Evolutionary conservation across 2,888 invertebrate genomes (phyloP).

Genomic region (Folsomia candida): DNA sequence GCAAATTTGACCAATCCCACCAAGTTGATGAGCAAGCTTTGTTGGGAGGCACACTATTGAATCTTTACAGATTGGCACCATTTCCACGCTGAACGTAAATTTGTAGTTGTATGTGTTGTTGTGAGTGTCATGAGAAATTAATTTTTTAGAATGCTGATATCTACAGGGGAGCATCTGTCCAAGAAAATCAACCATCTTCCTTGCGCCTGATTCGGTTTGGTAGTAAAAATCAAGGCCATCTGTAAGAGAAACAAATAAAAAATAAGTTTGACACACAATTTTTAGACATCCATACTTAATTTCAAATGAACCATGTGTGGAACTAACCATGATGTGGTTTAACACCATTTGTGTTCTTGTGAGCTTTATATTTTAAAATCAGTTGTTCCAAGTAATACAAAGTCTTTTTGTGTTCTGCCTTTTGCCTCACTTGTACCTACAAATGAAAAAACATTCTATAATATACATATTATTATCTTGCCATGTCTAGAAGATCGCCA

Average conservation of each 20-base stretch:
- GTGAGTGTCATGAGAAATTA: constrained; percentile 95
- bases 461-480: too few relatives aligned
- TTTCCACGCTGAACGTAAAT: constrained; percentile 88
- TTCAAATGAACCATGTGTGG: background rate
- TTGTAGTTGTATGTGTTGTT: constrained; percentile 97
- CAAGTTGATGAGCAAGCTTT: constrained; percentile 79
- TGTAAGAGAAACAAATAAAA: constrained; percentile 54
- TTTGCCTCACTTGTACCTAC: constrained; percentile 80
- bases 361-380: constrained; percentile 91
- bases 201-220: constrained; percentile 79
- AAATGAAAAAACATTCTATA: background rate
- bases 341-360: constrained; percentile 83
- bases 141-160: constrained; percentile 84
- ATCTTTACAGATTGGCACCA: constrained; percentile 93
- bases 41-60: constrained; percentile 85
- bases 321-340: constrained; percentile 72
- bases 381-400: constrained; percentile 96
- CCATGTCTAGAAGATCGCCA: too few relatives aligned
- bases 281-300: too few relatives aligned
- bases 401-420: constrained; percentile 90
- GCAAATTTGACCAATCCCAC: constrained; percentile 83
- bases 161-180: constrained; percentile 82
- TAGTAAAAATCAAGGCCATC: constrained; percentile 96
- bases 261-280: too few relatives aligned
- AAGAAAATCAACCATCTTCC: constrained; percentile 94